A percentile compares a stretch with the other conserved stretches of the same genome.
phyloP scores from a whole-genome alignment of 2,888 invertebrate genomes.

The Aelia acuminata region DNA sequence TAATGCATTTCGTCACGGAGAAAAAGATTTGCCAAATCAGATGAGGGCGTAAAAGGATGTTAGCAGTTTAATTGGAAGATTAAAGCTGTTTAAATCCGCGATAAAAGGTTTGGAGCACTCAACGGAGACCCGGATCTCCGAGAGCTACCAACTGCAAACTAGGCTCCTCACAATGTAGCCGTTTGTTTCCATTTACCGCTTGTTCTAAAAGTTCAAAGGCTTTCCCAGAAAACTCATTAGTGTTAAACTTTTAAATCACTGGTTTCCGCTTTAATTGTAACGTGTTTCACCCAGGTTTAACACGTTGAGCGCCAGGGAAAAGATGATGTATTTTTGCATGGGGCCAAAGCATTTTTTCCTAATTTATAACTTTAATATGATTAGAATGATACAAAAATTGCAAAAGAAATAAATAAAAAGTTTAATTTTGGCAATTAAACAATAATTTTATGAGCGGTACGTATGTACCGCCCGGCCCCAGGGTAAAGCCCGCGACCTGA shows the following conservation, averaged over 20 bases:
- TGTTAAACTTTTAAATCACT: background rate
- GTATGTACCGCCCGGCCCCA: no score
- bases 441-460: no score
- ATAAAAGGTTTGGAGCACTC: background rate
- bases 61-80: constrained; percentile 7
- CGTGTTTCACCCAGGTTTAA: no score
- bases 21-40: background rate
- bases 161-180: background rate
- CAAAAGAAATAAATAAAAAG: no score
- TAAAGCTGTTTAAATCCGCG: background rate
- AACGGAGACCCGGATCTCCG: background rate
- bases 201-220: background rate
- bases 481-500: no score
- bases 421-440: no score
- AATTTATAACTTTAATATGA: no score
- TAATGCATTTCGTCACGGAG: background rate
- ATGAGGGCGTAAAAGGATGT: background rate
- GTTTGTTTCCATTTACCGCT: background rate
- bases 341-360: no score
- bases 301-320: no score
- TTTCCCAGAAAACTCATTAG: background rate
- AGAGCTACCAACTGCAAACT: background rate
- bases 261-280: background rate
- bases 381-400: no score
- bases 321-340: no score